Evolutionary conservation across 1,140 invertebrate species (phyloP).

Genomic region (Chironomus tepperi): DNA sequence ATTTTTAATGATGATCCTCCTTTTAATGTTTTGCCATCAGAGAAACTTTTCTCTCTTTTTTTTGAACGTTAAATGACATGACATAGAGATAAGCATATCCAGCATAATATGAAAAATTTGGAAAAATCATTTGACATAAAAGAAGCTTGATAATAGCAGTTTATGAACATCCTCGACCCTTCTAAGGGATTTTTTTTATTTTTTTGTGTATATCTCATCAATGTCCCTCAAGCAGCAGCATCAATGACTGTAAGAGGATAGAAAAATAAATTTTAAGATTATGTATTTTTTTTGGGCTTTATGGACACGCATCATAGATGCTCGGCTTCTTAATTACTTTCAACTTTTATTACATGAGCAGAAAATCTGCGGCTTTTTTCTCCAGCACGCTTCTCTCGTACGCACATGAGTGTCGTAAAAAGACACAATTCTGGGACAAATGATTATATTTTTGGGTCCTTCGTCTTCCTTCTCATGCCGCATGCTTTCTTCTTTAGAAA

Average conservation of each 20-base stretch:
- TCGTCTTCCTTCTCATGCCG: too few species aligned
- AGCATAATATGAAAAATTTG: neutral
- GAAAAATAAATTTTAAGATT: conserved; percentile 23
- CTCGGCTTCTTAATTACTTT: too few species aligned
- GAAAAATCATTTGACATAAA: neutral
- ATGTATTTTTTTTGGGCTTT: conserved; percentile 1
- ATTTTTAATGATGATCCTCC: neutral
- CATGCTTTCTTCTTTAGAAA: too few species aligned
- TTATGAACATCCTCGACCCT: neutral
- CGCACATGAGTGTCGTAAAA: too few species aligned
- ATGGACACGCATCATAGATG: neutral
- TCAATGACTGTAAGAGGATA: neutral
- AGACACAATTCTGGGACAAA: too few species aligned
- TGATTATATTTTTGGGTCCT: too few species aligned
- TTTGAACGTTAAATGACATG: neutral
- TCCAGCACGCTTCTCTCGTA: too few species aligned
- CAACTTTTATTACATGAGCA: too few species aligned
- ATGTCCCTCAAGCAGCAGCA: too few species aligned
- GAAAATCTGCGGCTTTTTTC: too few species aligned
- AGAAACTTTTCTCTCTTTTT: neutral
- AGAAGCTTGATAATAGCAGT: conserved; percentile 4
- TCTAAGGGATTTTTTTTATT: too few species aligned
- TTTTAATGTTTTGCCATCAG: conserved; percentile 4
- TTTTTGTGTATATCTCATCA: too few species aligned
- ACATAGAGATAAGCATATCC: neutral